Conservation (phyloP, 30 jellyfish, hydroid and myxozoan genomes). For the Cassiopea andromeda region DNA sequence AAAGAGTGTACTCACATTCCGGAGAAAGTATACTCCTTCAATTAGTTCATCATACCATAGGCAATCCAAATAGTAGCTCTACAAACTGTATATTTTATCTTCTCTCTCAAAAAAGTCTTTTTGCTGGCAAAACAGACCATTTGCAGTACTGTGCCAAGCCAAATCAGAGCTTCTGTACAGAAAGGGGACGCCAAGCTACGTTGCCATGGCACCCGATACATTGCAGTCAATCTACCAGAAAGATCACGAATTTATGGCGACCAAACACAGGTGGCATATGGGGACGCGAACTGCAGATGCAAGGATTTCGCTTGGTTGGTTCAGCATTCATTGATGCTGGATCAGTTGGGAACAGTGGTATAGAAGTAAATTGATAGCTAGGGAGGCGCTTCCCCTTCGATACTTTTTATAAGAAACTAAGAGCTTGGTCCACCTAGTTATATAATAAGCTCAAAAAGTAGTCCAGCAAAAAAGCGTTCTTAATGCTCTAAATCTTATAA, state of each 20-base stretch:
- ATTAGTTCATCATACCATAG: background rate
- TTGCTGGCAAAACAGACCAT: background rate
- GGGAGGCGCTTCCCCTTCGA: no score
- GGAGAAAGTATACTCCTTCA: background rate
- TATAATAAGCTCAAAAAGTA: no score
- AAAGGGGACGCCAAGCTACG: conserved; percentile 45
- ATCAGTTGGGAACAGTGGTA: no score
- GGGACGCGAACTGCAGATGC: conserved; percentile 32
- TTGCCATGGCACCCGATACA: conserved; percentile 36
- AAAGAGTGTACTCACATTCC: background rate
- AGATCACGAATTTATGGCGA: conserved; percentile 60
- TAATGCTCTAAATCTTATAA: no score
- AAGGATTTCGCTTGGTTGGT: conserved; percentile 2
- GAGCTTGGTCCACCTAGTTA: no score
- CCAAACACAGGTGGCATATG: conserved; percentile 19
- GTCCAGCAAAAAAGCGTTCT: no score
- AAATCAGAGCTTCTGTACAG: conserved; percentile 26
- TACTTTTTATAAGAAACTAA: no score
- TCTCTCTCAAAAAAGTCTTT: background rate
- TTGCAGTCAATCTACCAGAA: conserved; percentile 7
- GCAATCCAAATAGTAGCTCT: background rate
- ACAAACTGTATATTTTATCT: background rate
- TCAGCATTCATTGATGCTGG: no score
- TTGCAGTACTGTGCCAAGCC: background rate
- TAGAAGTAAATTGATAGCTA: no score